These are phyloP conservation scores for Geodia barretti DNA, from an alignment of 37 sponge, comb jelly and placozoan species.

Conservation along the genomic window DNA sequence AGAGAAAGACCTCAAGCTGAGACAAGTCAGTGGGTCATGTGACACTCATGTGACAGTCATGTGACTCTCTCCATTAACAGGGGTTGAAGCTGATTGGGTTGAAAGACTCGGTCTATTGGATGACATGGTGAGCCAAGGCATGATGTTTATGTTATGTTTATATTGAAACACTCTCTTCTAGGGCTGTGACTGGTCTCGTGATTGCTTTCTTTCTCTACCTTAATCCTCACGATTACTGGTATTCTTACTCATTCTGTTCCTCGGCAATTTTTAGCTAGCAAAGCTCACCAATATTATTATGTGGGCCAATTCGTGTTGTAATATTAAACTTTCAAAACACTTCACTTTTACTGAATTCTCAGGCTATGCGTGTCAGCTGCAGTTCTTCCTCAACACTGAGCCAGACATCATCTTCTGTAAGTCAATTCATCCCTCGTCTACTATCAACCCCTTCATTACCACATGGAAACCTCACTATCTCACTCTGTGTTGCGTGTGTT, in stretches of 20 bases:
- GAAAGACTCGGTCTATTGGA: constrained; percentile 86
- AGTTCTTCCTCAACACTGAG: constrained; percentile 80
- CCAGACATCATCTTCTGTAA: constrained; percentile 77
- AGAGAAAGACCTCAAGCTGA: constrained; percentile 82
- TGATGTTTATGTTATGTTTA: too few species aligned
- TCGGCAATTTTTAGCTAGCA: too few species aligned
- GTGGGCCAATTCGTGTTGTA: too few species aligned
- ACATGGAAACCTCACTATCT: neutral
- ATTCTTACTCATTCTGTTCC: too few species aligned
- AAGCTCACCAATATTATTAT: too few species aligned
- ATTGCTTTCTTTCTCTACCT: constrained; percentile 70
- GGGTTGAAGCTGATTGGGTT: constrained; percentile 81
- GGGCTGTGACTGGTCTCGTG: constrained; percentile 72
- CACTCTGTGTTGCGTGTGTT: neutral
- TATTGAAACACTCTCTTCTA: constrained; percentile 19
- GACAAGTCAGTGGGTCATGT: constrained; percentile 40
- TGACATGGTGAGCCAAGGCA: constrained; percentile 61
- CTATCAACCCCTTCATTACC: neutral
- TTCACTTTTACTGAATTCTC: neutral
- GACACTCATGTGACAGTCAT: neutral
- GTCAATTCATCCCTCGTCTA: constrained; percentile 3
- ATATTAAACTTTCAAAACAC: too few species aligned
- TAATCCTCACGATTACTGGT: constrained; percentile 49
- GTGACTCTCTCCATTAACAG: neutral
- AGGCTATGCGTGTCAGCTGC: constrained; percentile 82